Evolutionary conservation across 2,113 vertebrate species (phyloP).

Genomic region (Apteryx owenii): DNA sequence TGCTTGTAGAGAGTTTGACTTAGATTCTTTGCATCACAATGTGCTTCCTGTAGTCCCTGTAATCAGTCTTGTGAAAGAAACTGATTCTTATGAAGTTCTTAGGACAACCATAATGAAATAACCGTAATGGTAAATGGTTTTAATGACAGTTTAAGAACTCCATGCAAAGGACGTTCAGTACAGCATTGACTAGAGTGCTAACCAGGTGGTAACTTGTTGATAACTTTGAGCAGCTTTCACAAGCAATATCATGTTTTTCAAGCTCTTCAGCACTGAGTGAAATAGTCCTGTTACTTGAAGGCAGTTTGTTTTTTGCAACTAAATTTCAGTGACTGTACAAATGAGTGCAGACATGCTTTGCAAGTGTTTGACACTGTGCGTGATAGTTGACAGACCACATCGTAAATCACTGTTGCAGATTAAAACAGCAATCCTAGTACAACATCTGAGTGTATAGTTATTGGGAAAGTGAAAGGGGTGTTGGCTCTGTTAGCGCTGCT

Average conservation of each 20-base stretch:
- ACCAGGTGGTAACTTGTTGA: background rate
- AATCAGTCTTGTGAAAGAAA: background rate
- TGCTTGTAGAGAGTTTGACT: background rate
- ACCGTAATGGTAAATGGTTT: background rate
- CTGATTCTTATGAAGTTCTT: background rate
- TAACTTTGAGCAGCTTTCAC: background rate
- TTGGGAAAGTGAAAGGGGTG: background rate
- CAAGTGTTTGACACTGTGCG: background rate
- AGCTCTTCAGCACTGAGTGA: background rate
- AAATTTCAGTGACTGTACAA: background rate
- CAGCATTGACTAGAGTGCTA: background rate
- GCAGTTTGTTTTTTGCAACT: background rate
- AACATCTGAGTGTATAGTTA: background rate
- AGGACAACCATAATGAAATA: background rate
- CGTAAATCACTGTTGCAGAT: background rate
- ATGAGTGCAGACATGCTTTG: background rate
- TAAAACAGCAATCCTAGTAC: background rate
- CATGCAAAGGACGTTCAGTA: accelerated
- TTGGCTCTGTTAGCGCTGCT: accelerated
- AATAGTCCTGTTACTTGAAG: background rate
- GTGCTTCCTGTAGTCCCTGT: background rate
- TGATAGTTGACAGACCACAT: background rate
- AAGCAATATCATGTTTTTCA: accelerated
- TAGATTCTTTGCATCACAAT: background rate
- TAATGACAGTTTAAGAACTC: background rate